These are phyloP conservation scores for Speoplatyrhinus poulsoni DNA, from an alignment of 2,113 vertebrate genomes.

Conservation along the genomic window DNA sequence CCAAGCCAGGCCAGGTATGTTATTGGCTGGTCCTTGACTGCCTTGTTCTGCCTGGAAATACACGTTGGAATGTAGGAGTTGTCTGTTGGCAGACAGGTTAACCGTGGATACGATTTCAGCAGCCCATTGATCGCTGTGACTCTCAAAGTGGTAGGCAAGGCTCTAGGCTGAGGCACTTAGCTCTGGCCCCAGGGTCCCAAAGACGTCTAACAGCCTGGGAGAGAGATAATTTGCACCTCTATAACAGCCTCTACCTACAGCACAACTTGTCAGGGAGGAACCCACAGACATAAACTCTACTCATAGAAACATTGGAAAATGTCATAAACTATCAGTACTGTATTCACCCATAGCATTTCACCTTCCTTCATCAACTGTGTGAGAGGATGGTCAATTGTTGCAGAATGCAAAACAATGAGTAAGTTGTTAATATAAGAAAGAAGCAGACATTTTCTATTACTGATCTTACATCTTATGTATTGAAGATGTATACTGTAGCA, in stretches of 20 bases:
- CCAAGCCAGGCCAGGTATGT: slow-evolving; percentile 5
- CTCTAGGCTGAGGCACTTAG: slow-evolving; percentile 48
- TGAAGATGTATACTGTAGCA: slow-evolving; percentile 17
- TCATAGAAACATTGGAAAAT: slow-evolving; percentile 30
- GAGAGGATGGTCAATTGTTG: slow-evolving; percentile 49
- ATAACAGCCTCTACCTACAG: slow-evolving; percentile 14
- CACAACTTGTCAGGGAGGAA: slow-evolving; percentile 41
- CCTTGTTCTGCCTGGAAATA: not conserved
- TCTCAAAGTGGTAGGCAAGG: slow-evolving; percentile 33
- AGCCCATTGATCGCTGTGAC: slow-evolving; percentile 48
- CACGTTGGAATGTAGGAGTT: slow-evolving; percentile 11
- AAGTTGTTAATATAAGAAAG: slow-evolving; percentile 44
- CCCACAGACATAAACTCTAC: slow-evolving; percentile 3
- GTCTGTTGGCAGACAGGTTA: slow-evolving; percentile 41
- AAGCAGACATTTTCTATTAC: slow-evolving; percentile 31
- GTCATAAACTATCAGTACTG: slow-evolving; percentile 15
- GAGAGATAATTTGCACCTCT: slow-evolving; percentile 19
- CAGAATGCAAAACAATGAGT: slow-evolving; percentile 31
- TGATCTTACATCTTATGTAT: slow-evolving; percentile 37
- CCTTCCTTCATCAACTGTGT: slow-evolving; percentile 30
- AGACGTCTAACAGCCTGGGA: slow-evolving; percentile 28
- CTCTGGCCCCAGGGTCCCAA: slow-evolving; percentile 45
- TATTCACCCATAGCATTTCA: slow-evolving; percentile 24
- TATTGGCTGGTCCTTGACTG: not conserved
- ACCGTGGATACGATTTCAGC: slow-evolving; percentile 50